Percentiles rank a stretch among this genome's conserved stretches.
Evolutionary conservation across 2,888 invertebrate species (phyloP).

Genomic region (Aricia artaxerxes): DNA sequence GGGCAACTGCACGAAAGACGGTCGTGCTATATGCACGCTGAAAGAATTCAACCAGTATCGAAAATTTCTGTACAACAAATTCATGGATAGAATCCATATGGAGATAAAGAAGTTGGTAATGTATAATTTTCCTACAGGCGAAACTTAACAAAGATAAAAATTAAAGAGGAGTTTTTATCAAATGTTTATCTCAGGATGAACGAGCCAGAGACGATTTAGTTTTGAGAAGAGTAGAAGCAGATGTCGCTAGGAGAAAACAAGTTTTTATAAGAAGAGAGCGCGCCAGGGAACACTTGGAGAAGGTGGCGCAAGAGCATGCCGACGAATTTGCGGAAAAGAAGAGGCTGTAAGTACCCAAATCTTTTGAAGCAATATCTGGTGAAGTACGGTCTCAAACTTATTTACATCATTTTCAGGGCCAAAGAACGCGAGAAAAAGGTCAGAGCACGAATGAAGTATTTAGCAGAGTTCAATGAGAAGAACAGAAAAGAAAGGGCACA

Average conservation of each 20-base stretch:
- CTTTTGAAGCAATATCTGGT: neutral
- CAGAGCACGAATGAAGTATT: conserved; percentile 61
- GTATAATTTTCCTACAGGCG: neutral
- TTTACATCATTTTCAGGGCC: conserved; percentile 50
- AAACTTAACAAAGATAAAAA: too few species aligned
- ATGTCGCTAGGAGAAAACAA: conserved; percentile 58
- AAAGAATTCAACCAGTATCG: conserved; percentile 84
- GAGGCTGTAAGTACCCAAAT: conserved; percentile 54
- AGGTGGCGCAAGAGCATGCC: conserved; percentile 56
- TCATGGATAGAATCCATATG: conserved; percentile 76
- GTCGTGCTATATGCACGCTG: conserved; percentile 82
- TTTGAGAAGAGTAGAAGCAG: conserved; percentile 62
- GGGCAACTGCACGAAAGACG: conserved; percentile 80
- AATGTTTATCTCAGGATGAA: conserved; percentile 56
- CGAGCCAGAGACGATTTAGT: conserved; percentile 66
- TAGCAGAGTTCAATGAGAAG: conserved; percentile 64
- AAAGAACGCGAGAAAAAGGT: conserved; percentile 68
- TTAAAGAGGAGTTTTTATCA: too few species aligned
- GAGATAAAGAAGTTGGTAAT: conserved; percentile 62
- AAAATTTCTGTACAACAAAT: conserved; percentile 78
- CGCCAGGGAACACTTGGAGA: conserved; percentile 62
- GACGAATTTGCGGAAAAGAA: conserved; percentile 68
- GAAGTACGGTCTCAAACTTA: neutral
- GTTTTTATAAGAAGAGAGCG: conserved; percentile 60
- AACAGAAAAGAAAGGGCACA: conserved; percentile 60